Conservation (phyloP, 2,888 invertebrate species). For the Drosophila paramelanica region DNA sequence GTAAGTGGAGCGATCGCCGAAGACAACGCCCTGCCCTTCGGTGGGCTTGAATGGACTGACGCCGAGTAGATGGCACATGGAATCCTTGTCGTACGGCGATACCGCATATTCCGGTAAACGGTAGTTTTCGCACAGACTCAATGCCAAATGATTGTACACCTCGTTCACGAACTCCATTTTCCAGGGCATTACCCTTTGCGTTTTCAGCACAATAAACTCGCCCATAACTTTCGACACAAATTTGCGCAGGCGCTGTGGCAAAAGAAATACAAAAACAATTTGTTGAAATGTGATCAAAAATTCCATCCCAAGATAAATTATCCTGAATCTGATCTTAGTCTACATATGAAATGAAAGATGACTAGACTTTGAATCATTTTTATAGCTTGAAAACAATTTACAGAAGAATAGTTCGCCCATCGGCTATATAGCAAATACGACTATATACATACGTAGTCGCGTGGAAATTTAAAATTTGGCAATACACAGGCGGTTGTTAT, state of each 20-base stretch:
- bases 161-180: conserved; percentile 70
- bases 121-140: conserved; percentile 57
- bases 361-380: too few species aligned
- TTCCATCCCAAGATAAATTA: too few species aligned
- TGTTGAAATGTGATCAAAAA: too few species aligned
- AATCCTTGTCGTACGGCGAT: conserved; percentile 52
- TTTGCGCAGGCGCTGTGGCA: conserved; percentile 47
- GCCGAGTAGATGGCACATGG: conserved; percentile 56
- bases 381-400: too few species aligned
- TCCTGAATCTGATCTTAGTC: too few species aligned
- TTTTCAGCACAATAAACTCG: conserved; percentile 64
- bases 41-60: conserved; percentile 33
- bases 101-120: conserved; percentile 44
- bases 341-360: too few species aligned
- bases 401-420: too few species aligned
- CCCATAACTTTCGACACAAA: conserved; percentile 66
- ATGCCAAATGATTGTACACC: conserved; percentile 70
- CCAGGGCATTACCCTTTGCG: conserved; percentile 69
- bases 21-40: conserved; percentile 33
- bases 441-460: too few species aligned
- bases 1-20: conserved; percentile 52
- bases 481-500: too few species aligned
- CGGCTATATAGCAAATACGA: too few species aligned
- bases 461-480: too few species aligned
- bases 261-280: too few species aligned